Conservation (phyloP, 2,888 invertebrate genomes). For the Platypus cylindrus region DNA sequence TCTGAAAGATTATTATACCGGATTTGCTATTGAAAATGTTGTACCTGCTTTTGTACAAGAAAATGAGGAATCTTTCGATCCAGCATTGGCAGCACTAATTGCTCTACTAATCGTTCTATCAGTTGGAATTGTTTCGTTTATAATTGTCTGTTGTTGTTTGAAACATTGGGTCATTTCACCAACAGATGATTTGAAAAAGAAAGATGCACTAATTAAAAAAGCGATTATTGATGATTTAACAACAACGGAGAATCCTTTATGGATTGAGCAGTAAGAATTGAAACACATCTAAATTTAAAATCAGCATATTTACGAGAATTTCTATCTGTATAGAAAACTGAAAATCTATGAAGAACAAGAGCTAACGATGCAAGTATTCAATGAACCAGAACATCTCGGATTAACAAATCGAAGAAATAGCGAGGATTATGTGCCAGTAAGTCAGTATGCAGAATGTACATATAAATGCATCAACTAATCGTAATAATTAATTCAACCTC, state of each 20-base stretch:
- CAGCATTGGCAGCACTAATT: conserved; percentile 73
- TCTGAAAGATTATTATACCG: conserved; percentile 63
- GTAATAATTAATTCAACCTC: no score
- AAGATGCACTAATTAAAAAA: conserved; percentile 71
- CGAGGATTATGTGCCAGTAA: conserved; percentile 39
- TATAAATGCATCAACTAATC: no score
- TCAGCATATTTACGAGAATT: no score
- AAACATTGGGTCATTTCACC: conserved; percentile 78
- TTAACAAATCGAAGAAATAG: conserved; percentile 33
- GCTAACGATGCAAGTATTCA: conserved; percentile 85
- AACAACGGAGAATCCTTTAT: conserved; percentile 83
- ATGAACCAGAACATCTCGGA: conserved; percentile 50
- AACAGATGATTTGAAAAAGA: conserved; percentile 66
- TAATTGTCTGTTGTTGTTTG: conserved; percentile 77
- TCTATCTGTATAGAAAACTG: conserved; percentile 53
- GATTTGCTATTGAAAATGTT: conserved; percentile 62
- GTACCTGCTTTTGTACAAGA: conserved; percentile 51
- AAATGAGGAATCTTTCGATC: conserved; percentile 67
- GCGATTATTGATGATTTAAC: conserved; percentile 75
- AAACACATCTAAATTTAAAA: no score
- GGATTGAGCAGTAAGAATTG: conserved; percentile 86
- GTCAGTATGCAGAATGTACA: no score
- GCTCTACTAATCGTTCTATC: conserved; percentile 74
- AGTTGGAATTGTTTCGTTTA: conserved; percentile 75
- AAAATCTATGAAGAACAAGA: conserved; percentile 87